Conservation (phyloP, 2,888 invertebrate genomes). For the Euzetes globulus region DNA sequence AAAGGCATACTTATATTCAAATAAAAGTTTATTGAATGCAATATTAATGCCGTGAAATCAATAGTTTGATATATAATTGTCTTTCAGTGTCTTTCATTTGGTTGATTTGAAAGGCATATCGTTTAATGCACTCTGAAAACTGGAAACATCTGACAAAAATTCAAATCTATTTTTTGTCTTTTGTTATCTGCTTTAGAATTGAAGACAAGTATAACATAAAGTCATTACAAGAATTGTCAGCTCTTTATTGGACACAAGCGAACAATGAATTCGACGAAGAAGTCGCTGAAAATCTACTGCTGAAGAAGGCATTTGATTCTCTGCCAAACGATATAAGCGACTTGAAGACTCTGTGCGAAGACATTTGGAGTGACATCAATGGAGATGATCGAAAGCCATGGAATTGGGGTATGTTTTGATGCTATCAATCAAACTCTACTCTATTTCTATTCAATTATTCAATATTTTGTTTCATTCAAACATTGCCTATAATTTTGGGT, state of each 20-base stretch:
- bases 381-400: conserved; percentile 36
- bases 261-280: neutral
- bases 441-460: neutral
- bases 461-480: neutral
- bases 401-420: conserved; percentile 35
- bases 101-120: neutral
- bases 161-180: neutral
- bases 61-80: neutral
- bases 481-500: neutral
- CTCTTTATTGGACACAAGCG: neutral
- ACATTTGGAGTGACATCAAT: conserved; percentile 36
- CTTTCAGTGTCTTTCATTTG: neutral
- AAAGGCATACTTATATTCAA: neutral
- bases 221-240: neutral
- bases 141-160: neutral
- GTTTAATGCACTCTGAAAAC: neutral
- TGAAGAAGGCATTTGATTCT: neutral
- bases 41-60: neutral
- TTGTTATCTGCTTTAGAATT: neutral
- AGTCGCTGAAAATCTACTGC: neutral
- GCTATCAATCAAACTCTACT: neutral
- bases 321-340: conserved; percentile 20
- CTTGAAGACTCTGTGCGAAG: conserved; percentile 24
- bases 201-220: neutral
- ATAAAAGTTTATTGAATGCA: neutral